These are phyloP conservation scores for Pemphredon lugubris DNA, from an alignment of 2,888 invertebrate genomes.

Conservation along the genomic window DNA sequence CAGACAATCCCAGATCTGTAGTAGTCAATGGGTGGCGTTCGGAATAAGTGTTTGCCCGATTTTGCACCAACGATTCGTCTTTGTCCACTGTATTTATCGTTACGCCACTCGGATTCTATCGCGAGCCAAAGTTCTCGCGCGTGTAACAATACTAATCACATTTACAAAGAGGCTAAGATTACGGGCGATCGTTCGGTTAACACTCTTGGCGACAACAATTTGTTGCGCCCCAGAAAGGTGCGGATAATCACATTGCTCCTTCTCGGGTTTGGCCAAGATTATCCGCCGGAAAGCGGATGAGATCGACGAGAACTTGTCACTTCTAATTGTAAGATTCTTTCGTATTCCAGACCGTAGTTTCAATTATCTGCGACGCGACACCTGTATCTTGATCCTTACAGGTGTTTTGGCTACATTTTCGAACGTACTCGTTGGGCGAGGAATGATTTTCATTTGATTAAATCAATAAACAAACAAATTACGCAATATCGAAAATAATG, in stretches of 20 bases:
- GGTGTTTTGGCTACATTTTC: conserved; percentile 6
- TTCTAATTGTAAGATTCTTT: not conserved
- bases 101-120: too few species aligned
- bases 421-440: not conserved
- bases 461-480: not conserved
- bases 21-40: too few species aligned
- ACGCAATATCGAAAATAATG: not conserved
- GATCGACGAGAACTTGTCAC: not conserved
- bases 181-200: not conserved
- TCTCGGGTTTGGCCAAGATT: conserved; percentile 4
- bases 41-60: too few species aligned
- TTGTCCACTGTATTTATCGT: too few species aligned
- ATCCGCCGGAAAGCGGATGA: conserved; percentile 14
- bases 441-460: too few species aligned
- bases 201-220: not conserved
- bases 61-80: too few species aligned
- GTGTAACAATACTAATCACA: not conserved
- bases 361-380: not conserved
- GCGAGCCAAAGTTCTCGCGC: too few species aligned
- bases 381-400: conserved; percentile 1
- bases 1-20: too few species aligned
- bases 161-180: not conserved
- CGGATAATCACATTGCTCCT: conserved; percentile 10
- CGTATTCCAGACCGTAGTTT: not conserved
- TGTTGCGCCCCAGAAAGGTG: not conserved